Evolutionary conservation across 2,113 vertebrate species (phyloP), one percentile per base, ranked within the genome.

Genomic region (Capreolus pygargus): DNA sequence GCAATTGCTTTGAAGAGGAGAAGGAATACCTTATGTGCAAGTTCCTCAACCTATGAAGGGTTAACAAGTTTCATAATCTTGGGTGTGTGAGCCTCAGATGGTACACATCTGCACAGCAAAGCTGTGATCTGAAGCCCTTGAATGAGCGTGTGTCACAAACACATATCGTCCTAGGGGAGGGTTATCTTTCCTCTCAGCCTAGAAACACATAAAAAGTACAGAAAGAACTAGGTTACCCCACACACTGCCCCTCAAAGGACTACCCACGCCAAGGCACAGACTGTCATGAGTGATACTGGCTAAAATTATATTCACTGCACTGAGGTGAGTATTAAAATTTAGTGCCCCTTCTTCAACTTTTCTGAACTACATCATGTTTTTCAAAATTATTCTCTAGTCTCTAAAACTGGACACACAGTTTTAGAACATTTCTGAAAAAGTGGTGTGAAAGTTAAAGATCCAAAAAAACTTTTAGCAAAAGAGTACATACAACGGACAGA

Each of bases 1-100:
- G 88, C 97, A 98, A 98, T 89, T 6, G 9, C 95, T 81, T 95
- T 97, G 96, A 85, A 97, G 57, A 89, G 70, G 93, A 93, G 89
- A 97, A 57, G 27, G 81, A 2, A 16, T 7, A 13, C 21, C 76
- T 85, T 36, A 58, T 27, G 0, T 6, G 50, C 54, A 39, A 84
- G 13, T 86, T 92, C 82, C 54, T 30, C 14, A 76, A 3, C 91
- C 64, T 81, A 11, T 5, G 82, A 83, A 61, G 25, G 27, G 23
- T 76, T 85, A 70, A 43, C n/a, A 43, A 55, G 14, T 25, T 30
- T 5, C 83, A 39, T 19, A 28, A 47, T 76, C 9, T 33, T 30
- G 23, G 39, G 12, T 9, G 27, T 92, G 12, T 19, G 19, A 14
- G 33, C 21, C 30, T 54, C 57, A 90, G 82, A 74, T 19, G 9